Evolutionary conservation across 1,140 invertebrate species (phyloP), one percentile per base, ranked within the genome.

Genomic region (Eciton burchellii): DNA sequence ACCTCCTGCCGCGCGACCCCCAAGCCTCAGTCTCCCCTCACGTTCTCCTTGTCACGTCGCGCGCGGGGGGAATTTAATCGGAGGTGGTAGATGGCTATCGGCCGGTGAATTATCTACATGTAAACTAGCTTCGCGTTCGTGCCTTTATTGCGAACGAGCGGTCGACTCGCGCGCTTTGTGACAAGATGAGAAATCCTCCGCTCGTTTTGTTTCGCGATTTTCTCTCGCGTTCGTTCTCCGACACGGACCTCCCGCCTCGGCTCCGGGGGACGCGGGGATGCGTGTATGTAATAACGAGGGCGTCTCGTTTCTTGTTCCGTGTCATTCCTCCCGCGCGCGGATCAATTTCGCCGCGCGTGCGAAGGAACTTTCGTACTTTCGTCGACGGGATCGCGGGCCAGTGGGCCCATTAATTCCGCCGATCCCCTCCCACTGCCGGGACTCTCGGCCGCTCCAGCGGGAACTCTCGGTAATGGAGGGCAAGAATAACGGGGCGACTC

Each of bases 101-200:
- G 21, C 41, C 62, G 60, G 43, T 90, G 82, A 89, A 88, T 90
- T 89, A 90, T 89, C 82, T 86, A 88, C 84, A 87, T 88, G 87
- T 88, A 89, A 90, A 90, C 85, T 89, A 86, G 83, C 83, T 63
- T 56, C 82, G 73, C 26, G 85, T 24, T 83, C 85, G 82, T 84
- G 84, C 81, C 65, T 54, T 47, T 70, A 90, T 90, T 90, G 89
- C 90, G n/a, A n/a, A 52, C 82, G 57, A 35, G 43, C 84, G 82
- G 72, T 90, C 88, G 88, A 86, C 89, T 83, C 89, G 85, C 89
- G 85, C 77, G 57, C 84, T 86, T 90, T 88, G 87, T 90, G 59
- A 9, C n/a, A 49, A 56, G 71, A 89, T 90, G 89, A 90, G 81
- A 89, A 83, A 90, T 90, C 59, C 84, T 65, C 65, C 56, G 70